phyloP scores from a whole-genome alignment of 2,113 vertebrate species.

The Lamprologus tigripictilis region DNA sequence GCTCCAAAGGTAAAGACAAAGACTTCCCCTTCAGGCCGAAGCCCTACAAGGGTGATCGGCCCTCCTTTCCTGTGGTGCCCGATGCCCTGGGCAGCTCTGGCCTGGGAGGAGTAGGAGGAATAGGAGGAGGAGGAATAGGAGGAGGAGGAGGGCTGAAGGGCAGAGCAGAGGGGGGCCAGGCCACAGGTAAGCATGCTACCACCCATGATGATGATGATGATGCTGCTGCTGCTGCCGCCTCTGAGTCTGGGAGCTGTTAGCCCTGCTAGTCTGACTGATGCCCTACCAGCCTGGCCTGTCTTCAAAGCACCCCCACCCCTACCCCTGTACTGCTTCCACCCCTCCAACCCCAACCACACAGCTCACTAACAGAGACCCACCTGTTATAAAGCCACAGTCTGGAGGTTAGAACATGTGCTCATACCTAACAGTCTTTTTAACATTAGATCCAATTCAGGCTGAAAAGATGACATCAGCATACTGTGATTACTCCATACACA shows the following conservation, averaged over 20 bases:
- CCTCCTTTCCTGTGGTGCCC: conserved; percentile 77
- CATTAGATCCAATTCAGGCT: not conserved
- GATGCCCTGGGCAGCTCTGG: conserved; percentile 68
- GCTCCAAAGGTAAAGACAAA: conserved; percentile 99
- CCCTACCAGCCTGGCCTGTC: conserved; percentile 1
- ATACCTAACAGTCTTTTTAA: not conserved
- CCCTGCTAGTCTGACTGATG: conserved; percentile 44
- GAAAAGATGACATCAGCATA: not conserved
- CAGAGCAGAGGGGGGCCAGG: conserved; percentile 90
- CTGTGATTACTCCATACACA: not conserved
- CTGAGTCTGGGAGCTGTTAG: conserved; percentile 61
- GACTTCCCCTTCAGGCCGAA: conserved; percentile 98
- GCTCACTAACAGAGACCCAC: not conserved
- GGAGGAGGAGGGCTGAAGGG: conserved; percentile 88
- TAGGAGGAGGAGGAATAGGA: conserved; percentile 49
- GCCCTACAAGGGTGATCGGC: conserved; percentile 93
- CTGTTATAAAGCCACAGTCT: conserved; percentile 25
- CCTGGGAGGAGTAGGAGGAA: conserved; percentile 37
- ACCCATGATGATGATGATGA: conserved; percentile 2
- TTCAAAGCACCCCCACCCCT: not conserved
- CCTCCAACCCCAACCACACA: not conserved
- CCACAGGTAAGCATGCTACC: conserved; percentile 86
- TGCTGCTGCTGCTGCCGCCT: not conserved
- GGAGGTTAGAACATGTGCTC: not conserved
- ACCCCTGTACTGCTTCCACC: conserved; percentile 5